A percentile compares a stretch with the other conserved stretches of the same genome.
These are phyloP conservation scores for Odocoileus hemionus DNA, from an alignment of 2,113 vertebrate species.

Conservation along the genomic window DNA sequence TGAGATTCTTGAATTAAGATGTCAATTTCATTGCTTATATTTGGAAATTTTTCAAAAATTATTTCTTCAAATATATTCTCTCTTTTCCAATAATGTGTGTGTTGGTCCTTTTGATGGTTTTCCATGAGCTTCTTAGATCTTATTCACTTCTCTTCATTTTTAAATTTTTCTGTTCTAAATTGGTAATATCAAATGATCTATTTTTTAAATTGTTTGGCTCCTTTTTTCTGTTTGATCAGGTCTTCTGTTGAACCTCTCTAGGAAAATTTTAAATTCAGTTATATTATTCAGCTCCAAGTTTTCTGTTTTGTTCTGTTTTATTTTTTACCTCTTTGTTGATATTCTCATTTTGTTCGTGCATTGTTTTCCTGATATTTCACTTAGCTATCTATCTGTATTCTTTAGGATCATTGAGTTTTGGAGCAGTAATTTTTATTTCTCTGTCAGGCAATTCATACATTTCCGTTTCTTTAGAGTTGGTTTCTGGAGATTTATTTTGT, in stretches of 20 bases:
- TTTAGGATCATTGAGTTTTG: background rate
- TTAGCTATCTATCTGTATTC: background rate
- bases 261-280: background rate
- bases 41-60: background rate
- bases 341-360: background rate
- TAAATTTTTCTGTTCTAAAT: background rate
- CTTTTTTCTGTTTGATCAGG: background rate
- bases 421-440: background rate
- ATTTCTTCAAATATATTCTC: background rate
- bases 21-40: background rate
- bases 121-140: background rate
- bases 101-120: background rate
- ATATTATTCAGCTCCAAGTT: background rate
- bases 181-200: background rate
- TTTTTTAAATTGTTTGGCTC: background rate
- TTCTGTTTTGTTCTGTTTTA: background rate
- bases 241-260: background rate
- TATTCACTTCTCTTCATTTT: background rate
- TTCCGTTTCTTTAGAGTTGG: background rate
- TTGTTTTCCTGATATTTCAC: background rate
- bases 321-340: background rate
- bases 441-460: background rate
- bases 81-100: background rate
- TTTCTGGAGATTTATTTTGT: background rate
- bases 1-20: background rate